These are phyloP conservation scores for Halictus rubicundus DNA, from an alignment of 1,140 invertebrate genomes.

Conservation along the genomic window DNA sequence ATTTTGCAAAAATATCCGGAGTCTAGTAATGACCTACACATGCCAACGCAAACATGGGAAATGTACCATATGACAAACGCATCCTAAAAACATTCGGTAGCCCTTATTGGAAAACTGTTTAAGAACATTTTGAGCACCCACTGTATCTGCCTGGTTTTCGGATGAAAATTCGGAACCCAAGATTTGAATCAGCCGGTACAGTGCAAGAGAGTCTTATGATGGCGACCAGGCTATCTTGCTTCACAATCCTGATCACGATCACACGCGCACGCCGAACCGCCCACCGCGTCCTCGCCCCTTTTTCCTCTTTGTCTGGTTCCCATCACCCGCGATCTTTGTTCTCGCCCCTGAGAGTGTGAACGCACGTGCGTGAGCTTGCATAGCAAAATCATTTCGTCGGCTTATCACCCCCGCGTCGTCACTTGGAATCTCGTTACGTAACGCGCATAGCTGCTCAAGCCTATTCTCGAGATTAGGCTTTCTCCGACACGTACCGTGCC, in stretches of 20 bases:
- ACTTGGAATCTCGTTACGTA: slow-evolving; percentile 8
- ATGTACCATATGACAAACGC: too few species aligned
- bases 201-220: slow-evolving; percentile 63
- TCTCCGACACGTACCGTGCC: neutral
- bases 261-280: slow-evolving; percentile 76
- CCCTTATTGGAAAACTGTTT: too few species aligned
- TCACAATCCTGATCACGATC: slow-evolving; percentile 76
- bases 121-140: too few species aligned
- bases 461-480: slow-evolving; percentile 1
- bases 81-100: too few species aligned
- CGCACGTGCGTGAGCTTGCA: slow-evolving; percentile 57
- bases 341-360: slow-evolving; percentile 13
- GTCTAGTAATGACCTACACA: too few species aligned
- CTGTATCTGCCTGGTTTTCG: neutral
- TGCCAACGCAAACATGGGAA: too few species aligned
- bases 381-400: slow-evolving; percentile 43
- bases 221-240: slow-evolving; percentile 69
- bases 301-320: slow-evolving; percentile 12
- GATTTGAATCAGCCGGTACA: slow-evolving; percentile 70
- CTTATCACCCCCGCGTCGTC: slow-evolving; percentile 4
- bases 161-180: slow-evolving; percentile 44
- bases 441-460: neutral
- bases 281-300: slow-evolving; percentile 65
- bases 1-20: too few species aligned
- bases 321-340: neutral